phyloP scores from a whole-genome alignment of 2,113 vertebrate species.

The Condylura cristata region DNA sequence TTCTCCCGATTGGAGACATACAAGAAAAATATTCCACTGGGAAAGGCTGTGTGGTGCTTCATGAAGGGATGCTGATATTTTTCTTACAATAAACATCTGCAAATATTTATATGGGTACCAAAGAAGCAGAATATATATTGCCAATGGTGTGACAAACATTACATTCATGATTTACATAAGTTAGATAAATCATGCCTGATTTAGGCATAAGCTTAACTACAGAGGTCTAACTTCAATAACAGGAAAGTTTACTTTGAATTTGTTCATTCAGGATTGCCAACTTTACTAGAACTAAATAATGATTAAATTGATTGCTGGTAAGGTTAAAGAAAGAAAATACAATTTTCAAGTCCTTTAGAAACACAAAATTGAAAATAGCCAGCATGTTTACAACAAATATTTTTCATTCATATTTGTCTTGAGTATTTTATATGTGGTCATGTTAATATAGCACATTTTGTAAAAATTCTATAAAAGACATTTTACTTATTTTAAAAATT shows the following conservation, averaged over 20 bases:
- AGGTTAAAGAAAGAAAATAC: background rate
- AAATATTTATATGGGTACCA: background rate
- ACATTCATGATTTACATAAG: background rate
- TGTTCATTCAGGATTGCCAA: background rate
- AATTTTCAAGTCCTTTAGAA: conserved; percentile 9
- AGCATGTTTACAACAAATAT: background rate
- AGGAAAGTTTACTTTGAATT: background rate
- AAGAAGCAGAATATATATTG: conserved; percentile 11
- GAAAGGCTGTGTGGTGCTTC: background rate
- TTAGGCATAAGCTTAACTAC: background rate
- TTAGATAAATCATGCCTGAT: background rate
- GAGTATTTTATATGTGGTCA: background rate
- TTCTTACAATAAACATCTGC: background rate
- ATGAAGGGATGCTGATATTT: background rate
- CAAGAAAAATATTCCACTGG: background rate
- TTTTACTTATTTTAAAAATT: background rate
- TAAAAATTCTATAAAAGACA: conserved; percentile 1
- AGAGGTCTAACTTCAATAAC: background rate
- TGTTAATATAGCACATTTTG: background rate
- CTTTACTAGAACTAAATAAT: conserved; percentile 37
- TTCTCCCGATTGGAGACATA: background rate
- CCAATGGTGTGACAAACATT: conserved; percentile 32
- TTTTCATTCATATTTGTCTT: conserved; percentile 1
- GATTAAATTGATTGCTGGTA: conserved; percentile 18
- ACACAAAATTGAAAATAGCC: background rate